These are phyloP conservation scores for Mycetomoellerius zeteki DNA, from an alignment of 1,140 invertebrate species.

Conservation along the genomic window DNA sequence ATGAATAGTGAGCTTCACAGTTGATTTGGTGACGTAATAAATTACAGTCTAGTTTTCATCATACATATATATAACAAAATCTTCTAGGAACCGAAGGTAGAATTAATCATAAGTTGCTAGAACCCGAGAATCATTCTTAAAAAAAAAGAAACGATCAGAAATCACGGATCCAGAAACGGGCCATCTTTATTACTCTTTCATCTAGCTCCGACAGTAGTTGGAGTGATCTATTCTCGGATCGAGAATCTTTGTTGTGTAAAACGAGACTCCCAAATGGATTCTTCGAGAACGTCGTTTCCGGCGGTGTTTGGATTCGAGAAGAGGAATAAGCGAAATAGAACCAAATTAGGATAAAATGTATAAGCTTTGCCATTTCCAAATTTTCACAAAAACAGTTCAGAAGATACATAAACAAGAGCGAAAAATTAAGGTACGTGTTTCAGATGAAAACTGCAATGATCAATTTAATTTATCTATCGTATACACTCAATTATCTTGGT, in stretches of 20 bases:
- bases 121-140: background rate
- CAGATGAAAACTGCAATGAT: background rate
- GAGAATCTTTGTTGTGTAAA: conserved; percentile 45
- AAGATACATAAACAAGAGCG: background rate
- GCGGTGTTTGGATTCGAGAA: background rate
- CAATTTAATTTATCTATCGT: background rate
- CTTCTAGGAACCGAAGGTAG: background rate
- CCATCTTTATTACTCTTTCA: conserved; percentile 48
- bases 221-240: conserved; percentile 43
- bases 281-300: conserved; percentile 34
- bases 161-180: background rate
- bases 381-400: too few relatives aligned
- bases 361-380: too few relatives aligned
- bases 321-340: background rate
- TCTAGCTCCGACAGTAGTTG: background rate
- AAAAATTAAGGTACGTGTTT: background rate
- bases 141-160: conserved; percentile 33
- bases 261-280: conserved; percentile 34
- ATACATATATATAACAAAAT: conserved; percentile 41
- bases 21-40: conserved; percentile 15
- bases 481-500: background rate
- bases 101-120: background rate
- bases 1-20: conserved; percentile 2
- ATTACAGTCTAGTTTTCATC: background rate
- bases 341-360: background rate